Base-by-base conservation (phyloP, 2,888 invertebrate genomes). In the Heliconius charithonia region DNA sequence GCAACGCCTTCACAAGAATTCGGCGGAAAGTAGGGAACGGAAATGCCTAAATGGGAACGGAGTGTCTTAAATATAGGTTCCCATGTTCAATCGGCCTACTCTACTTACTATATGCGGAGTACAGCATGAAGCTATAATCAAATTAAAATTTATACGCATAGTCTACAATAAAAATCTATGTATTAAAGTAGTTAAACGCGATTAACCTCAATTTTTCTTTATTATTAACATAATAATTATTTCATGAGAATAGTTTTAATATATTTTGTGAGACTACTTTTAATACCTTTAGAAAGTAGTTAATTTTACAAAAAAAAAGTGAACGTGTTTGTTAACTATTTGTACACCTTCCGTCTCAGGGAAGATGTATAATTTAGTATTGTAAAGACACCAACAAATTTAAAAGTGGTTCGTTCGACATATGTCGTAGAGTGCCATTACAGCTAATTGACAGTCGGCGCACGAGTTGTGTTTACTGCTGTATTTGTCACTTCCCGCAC, bases 401-500 rank as follows among this genome's bases (percentile, higher is more conserved):
- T 88, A 90, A 90, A 90, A 89, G 89, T 88, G 85, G 85, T 84
- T 87, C 88, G 91, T 83, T 85, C 87, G 89, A 90, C 93, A 94
- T 90, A 93, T 94, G 93, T 92, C 91, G 92, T 86, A 84, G 87
- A 87, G 85, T 88, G 89, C 90, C 90, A 93, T 93, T 93, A 92
- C 85, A 82, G 83, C 87, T 93, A 93, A 94, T 93, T 93, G 92
- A 90, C 92, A 92, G 90, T 88, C 89, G 86, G 86, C 89, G 87
- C 89, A 89, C 90, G 90, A 87, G 86, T 84, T 87, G 86, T 89
- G 87, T 92, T 91, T 90, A 89, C 90, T 87, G 86, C 88, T 86
- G 89, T 89, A 91, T 93, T 93, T 93, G 93, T 94, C 93, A 93
- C 92, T 91, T 91, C 88, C 90, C 90, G 89, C 87, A 86, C 83